Conservation (phyloP, 1,140 invertebrate species). For the Lycorma delicatula region DNA sequence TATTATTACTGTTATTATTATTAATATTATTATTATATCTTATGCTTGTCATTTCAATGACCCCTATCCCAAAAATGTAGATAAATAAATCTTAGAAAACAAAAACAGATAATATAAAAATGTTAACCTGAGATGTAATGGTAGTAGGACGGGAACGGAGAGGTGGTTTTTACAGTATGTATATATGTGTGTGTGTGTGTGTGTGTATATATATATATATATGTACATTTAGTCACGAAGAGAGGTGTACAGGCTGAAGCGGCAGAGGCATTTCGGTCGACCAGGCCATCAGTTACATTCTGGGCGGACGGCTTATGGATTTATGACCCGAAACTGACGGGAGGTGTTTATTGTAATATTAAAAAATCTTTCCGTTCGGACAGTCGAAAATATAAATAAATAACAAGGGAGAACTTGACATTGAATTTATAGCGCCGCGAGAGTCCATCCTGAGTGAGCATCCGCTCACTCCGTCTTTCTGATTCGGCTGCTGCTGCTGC, state of each 20-base stretch:
- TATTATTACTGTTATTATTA: too few relatives aligned
- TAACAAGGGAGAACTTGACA: conserved; percentile 8
- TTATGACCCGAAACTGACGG: conserved; percentile 13
- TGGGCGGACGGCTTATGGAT: conserved; percentile 6
- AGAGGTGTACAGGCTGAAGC: not conserved
- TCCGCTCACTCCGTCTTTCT: too few relatives aligned
- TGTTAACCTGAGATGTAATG: too few relatives aligned
- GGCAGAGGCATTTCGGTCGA: not conserved
- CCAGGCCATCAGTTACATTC: not conserved
- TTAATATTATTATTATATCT: too few relatives aligned
- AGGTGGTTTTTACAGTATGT: too few relatives aligned
- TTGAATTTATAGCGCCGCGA: conserved; percentile 9
- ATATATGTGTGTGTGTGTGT: too few relatives aligned
- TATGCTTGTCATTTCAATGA: conserved; percentile 12
- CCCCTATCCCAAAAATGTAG: conserved; percentile 15
- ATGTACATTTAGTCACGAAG: not conserved
- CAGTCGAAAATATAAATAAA: conserved; percentile 21
- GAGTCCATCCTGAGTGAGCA: too few relatives aligned
- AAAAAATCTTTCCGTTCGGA: conserved; percentile 18
- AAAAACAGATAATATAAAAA: too few relatives aligned
- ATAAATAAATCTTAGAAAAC: conserved; percentile 14
- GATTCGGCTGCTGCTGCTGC: too few relatives aligned
- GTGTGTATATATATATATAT: too few relatives aligned
- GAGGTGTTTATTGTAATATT: conserved; percentile 20
- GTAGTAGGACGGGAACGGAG: too few relatives aligned